These are phyloP conservation scores for Turdus rufiventris DNA, from an alignment of 2,113 vertebrate genomes.

Conservation along the genomic window DNA sequence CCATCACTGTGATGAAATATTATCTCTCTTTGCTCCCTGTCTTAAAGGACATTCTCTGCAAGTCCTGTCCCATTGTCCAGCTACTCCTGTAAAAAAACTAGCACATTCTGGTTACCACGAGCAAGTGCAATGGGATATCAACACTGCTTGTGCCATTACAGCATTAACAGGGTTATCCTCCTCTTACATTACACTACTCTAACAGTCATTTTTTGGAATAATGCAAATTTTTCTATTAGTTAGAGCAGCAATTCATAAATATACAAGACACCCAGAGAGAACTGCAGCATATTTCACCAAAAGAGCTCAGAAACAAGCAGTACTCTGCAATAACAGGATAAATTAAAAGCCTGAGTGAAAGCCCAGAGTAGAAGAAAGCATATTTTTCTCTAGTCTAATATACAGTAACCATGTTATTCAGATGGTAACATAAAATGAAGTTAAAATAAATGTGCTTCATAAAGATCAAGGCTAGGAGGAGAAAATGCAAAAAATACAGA, in stretches of 20 bases:
- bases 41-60: not conserved
- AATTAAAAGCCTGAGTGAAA: not conserved
- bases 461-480: not conserved
- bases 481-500: not conserved
- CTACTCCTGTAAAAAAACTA: not conserved
- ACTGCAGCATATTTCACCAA: not conserved
- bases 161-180: not conserved
- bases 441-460: not conserved
- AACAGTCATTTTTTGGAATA: not conserved
- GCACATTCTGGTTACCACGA: not conserved
- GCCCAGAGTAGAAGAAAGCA: not conserved
- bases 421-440: not conserved
- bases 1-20: not conserved
- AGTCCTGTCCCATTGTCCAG: not conserved
- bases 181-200: not conserved
- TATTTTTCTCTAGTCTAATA: conserved; percentile 11
- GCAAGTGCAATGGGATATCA: not conserved
- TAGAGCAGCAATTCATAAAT: not conserved
- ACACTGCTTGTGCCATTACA: not conserved
- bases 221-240: not conserved
- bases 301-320: not conserved
- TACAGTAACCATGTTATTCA: not conserved
- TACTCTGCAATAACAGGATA: not conserved
- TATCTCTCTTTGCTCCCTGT: not conserved
- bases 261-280: not conserved